Conservation (phyloP, 2,113 vertebrate species). For the Limanda limanda region DNA sequence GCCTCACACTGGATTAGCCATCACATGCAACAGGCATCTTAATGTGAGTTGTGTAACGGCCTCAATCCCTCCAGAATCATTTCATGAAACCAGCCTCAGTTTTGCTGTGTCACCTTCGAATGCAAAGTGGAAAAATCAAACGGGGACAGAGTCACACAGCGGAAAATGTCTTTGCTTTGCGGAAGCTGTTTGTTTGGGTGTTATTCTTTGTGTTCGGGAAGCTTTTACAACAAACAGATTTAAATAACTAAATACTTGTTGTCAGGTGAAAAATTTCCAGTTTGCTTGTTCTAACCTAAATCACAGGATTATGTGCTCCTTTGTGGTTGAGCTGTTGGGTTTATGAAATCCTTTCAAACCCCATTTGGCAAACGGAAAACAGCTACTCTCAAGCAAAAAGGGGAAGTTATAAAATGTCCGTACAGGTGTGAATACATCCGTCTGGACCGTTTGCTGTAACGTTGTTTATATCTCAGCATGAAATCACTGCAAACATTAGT, state of each 20-base stretch:
- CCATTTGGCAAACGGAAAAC: constrained; percentile 23
- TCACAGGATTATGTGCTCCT: constrained; percentile 26
- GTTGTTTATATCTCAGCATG: constrained; percentile 29
- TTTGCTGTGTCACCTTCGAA: constrained; percentile 51
- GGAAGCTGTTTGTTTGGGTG: constrained; percentile 4
- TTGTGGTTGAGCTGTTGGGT: constrained; percentile 35
- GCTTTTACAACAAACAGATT: background rate
- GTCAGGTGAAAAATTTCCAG: constrained; percentile 6
- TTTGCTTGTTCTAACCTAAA: constrained; percentile 20
- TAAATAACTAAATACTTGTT: background rate
- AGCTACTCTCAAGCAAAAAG: constrained; percentile 12
- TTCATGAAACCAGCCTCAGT: constrained; percentile 48
- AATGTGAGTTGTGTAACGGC: constrained; percentile 68
- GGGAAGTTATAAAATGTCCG: background rate
- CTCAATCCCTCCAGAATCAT: constrained; percentile 67
- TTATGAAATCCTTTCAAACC: constrained; percentile 28
- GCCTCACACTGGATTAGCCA: constrained; percentile 65
- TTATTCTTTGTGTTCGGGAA: background rate
- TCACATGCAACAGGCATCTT: constrained; percentile 74
- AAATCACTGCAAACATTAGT: background rate
- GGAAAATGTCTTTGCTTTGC: background rate
- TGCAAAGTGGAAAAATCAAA: constrained; percentile 4
- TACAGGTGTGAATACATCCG: background rate
- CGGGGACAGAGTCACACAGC: too few relatives aligned
- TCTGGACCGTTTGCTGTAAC: background rate